Evolutionary conservation across 2,797 vertebrate species (phyloP).

Genomic region (Spinus pinus): DNA sequence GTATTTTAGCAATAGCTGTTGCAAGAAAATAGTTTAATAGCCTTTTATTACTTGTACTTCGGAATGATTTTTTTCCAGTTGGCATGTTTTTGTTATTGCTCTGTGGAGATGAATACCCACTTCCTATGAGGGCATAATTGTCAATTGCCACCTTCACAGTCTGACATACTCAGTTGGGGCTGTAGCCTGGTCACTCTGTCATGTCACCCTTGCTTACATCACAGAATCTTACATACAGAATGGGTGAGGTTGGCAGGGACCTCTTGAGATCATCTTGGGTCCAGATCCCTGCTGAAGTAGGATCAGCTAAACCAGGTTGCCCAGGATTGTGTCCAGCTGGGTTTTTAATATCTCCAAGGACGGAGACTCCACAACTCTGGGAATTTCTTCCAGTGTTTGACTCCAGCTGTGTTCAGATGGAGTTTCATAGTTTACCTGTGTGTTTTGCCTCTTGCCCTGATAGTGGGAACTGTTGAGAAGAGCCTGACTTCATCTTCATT

Average conservation of each 20-base stretch:
- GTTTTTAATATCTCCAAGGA: not conserved
- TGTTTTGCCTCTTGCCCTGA: not conserved
- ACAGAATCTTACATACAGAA: not conserved
- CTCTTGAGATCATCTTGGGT: not conserved
- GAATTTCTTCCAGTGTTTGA: not conserved
- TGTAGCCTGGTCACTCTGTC: not conserved
- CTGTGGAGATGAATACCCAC: fast-evolving
- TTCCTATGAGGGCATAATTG: not conserved
- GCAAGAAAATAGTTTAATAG: not conserved
- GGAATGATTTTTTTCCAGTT: not conserved
- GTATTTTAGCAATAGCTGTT: not conserved
- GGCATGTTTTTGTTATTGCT: not conserved
- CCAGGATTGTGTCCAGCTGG: not conserved
- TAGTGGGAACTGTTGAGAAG: not conserved
- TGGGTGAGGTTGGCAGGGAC: not conserved
- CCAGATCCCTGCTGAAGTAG: not conserved
- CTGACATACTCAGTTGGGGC: not conserved
- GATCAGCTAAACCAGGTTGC: not conserved
- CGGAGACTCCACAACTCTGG: not conserved
- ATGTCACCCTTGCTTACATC: not conserved
- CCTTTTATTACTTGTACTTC: not conserved
- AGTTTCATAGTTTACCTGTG: not conserved
- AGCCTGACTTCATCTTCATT: not conserved
- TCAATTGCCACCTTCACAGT: not conserved
- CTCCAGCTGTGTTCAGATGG: not conserved